These are phyloP conservation scores for Danio jaintianensis DNA, from an alignment of 2,797 vertebrate species.

Conservation along the genomic window DNA sequence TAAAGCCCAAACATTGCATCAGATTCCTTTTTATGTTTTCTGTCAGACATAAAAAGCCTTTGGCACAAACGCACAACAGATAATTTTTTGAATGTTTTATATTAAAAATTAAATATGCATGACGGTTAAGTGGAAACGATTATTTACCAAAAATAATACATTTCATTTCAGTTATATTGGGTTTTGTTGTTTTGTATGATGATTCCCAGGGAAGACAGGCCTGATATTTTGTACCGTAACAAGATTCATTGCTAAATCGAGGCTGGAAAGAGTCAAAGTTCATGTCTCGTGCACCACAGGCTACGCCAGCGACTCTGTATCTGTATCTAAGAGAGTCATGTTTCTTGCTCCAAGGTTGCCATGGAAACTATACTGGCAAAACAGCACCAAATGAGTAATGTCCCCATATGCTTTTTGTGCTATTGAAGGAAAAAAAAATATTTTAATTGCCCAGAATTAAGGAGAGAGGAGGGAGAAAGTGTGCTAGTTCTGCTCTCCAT, in stretches of 20 bases:
- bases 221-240: constrained; percentile 41
- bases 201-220: constrained; percentile 25
- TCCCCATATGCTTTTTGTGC: constrained; percentile 64
- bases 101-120: constrained; percentile 43
- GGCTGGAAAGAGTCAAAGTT: constrained; percentile 64
- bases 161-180: not conserved
- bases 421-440: constrained; percentile 65
- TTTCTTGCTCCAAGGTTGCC: constrained; percentile 63
- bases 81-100: constrained; percentile 11
- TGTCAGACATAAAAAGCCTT: constrained; percentile 18
- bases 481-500: constrained; percentile 58
- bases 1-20: too few species aligned
- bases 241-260: constrained; percentile 47
- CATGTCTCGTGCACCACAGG: constrained; percentile 57
- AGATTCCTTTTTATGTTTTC: not conserved
- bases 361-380: constrained; percentile 69
- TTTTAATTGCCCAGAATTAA: constrained; percentile 74
- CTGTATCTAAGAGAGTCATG: constrained; percentile 52
- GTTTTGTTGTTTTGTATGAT: not conserved
- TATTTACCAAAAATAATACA: constrained; percentile 2
- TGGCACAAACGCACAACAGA: constrained; percentile 14
- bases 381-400: constrained; percentile 66
- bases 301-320: constrained; percentile 54
- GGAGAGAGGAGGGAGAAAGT: constrained; percentile 56
- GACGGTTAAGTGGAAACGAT: constrained; percentile 1